Base-by-base conservation (phyloP, 2,888 invertebrate genomes). In the Blomia tropicalis region DNA sequence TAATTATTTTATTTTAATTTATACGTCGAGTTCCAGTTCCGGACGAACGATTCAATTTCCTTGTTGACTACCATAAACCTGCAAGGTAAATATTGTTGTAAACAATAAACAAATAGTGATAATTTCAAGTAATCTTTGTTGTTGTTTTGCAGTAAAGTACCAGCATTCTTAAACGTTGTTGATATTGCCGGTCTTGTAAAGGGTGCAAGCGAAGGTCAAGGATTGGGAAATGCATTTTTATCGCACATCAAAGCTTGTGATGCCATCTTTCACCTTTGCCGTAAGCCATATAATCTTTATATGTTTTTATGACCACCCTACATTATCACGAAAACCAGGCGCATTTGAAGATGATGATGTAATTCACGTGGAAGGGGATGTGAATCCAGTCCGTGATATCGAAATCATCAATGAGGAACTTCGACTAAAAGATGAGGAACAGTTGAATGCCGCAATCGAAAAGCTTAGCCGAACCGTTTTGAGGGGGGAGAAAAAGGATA, bases 191-290 rank as follows among this genome's bases (percentile, higher is more conserved):
- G 98, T 11, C 77, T 99, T 67, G 98, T 99, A 41, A 89, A 92
- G 72, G 98, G 96, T 31, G 98, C 98, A 1, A 87, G 92, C 2
- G 93, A 96, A 73, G 98, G 98, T 0, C 90, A 95, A 75, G 95
- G 98, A 1, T 79, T 99, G 62, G 98, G 98, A 71, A 99, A 99
- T 75, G 93, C 92, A 66, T 99, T 99, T 76, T 80, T 99, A 53
- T 93, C 96, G 4, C 93, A 99, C 76, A 96, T 99, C 71, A 88
- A 85, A 74, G 96, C 95, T 19, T 98, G 98, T 74, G 98, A 99
- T 75, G 91, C 93, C 43, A 84, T 99, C 70, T 96, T 96, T 73
- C 93, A 98, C 76, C 80, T 98, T 67, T 87, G 90, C 72, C 83
- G 98, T 91, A 78, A 84, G 88, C 83, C 53, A 22, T 30, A 5